Evolutionary conservation across 2,888 invertebrate genomes (phyloP).

Genomic region (Lymantria dispar): DNA sequence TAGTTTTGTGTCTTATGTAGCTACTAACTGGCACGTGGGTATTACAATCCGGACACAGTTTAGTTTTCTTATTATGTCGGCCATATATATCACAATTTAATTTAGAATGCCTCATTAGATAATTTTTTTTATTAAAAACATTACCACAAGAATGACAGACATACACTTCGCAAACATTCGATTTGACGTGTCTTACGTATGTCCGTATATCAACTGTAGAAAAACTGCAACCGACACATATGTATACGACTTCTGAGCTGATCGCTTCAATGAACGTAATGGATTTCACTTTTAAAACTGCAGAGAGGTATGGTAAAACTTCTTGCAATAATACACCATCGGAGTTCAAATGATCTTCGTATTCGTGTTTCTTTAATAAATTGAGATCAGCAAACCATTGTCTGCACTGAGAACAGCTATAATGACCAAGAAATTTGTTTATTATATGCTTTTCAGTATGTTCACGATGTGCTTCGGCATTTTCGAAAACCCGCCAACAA

Average conservation of each 20-base stretch:
- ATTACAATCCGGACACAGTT: constrained; percentile 42
- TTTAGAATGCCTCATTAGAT: constrained; percentile 34
- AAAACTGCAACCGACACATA: constrained; percentile 43
- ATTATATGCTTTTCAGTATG: constrained; percentile 51
- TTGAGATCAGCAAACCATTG: constrained; percentile 25
- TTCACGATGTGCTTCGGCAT: constrained; percentile 14
- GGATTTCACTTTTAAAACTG: constrained; percentile 48
- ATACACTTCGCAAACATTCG: constrained; percentile 29
- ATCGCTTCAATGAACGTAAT: constrained; percentile 35
- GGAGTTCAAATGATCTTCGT: constrained; percentile 31
- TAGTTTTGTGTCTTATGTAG: constrained; percentile 33
- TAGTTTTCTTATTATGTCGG: background rate
- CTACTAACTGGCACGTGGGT: constrained; percentile 16
- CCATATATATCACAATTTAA: constrained; percentile 6
- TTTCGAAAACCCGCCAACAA: constrained; percentile 49
- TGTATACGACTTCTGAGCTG: constrained; percentile 19
- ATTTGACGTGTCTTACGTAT: constrained; percentile 48
- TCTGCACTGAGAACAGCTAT: constrained; percentile 54
- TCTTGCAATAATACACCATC: constrained; percentile 48
- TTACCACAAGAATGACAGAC: constrained; percentile 50
- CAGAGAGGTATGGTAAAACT: constrained; percentile 44
- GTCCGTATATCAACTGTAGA: constrained; percentile 13
- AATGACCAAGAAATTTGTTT: constrained; percentile 11
- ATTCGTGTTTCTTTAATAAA: constrained; percentile 41
- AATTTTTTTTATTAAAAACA: constrained; percentile 33